These are phyloP conservation scores for Mus spretus DNA, from an alignment of 2,797 vertebrate genomes.

Conservation along the genomic window DNA sequence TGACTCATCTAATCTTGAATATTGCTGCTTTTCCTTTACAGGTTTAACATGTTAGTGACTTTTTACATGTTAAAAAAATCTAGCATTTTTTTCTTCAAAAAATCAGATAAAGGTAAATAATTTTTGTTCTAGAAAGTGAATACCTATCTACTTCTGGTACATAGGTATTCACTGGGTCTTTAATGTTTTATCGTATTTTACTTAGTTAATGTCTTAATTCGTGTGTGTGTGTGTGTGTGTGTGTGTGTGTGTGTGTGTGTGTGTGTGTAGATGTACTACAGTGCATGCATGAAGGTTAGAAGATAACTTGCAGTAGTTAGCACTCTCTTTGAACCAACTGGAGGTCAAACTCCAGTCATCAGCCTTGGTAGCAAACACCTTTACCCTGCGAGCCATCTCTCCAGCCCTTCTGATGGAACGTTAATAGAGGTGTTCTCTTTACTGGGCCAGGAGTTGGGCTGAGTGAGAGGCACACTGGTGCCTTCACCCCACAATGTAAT, in stretches of 20 bases:
- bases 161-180: too few species aligned
- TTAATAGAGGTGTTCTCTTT: neutral
- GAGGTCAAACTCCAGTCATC: neutral
- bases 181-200: neutral
- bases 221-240: too few species aligned
- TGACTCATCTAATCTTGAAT: neutral
- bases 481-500: neutral
- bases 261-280: neutral
- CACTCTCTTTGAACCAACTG: neutral
- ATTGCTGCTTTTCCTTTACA: neutral
- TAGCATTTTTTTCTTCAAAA: neutral
- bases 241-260: too few species aligned
- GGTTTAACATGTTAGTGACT: neutral
- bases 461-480: neutral
- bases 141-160: neutral
- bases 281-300: neutral
- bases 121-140: neutral
- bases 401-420: neutral
- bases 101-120: neutral
- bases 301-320: neutral
- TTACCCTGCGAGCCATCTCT: neutral
- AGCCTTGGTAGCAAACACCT: neutral
- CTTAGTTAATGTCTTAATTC: neutral
- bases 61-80: neutral
- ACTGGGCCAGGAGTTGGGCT: neutral